A percentile compares a stretch with the other conserved stretches of the same genome.
Conservation (phyloP, 2,797 vertebrate genomes). For the Cyclura pinguis region DNA sequence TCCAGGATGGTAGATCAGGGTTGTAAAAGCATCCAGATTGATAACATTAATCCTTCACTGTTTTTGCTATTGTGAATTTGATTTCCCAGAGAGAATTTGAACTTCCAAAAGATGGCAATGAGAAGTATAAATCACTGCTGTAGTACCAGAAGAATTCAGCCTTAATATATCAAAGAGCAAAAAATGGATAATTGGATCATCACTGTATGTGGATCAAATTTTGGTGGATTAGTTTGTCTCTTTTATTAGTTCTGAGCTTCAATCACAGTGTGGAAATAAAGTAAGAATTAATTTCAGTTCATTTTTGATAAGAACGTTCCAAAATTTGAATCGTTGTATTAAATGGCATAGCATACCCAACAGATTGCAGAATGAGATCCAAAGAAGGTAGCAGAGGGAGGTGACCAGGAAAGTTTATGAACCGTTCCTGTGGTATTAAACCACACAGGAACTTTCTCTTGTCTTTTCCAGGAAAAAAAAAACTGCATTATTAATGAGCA, state of each 20-base stretch:
- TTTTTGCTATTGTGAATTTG: conserved; percentile 8
- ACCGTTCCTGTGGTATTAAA: conserved; percentile 3
- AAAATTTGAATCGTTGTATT: not conserved
- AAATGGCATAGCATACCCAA: not conserved
- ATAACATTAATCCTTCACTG: conserved; percentile 41
- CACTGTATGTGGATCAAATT: not conserved
- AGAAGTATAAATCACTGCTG: conserved; percentile 19
- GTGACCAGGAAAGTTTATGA: not conserved
- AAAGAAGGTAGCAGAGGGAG: not conserved
- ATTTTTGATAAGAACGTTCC: not conserved
- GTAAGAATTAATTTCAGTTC: not conserved
- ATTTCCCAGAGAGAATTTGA: conserved; percentile 41
- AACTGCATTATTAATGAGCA: not conserved
- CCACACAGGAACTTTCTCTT: not conserved
- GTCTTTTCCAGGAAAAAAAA: not conserved
- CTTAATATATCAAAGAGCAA: conserved; percentile 17
- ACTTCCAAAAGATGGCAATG: conserved; percentile 8
- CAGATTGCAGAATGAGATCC: not conserved
- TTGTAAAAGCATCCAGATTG: conserved; percentile 33
- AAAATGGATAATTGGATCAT: not conserved
- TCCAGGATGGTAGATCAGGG: conserved; percentile 15
- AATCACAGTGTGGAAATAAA: not conserved
- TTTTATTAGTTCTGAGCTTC: not conserved
- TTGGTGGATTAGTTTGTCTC: not conserved
- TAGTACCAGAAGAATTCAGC: conserved; percentile 18